Evolutionary conservation across 2,797 vertebrate genomes (phyloP).

Genomic region (Potorous gilbertii): DNA sequence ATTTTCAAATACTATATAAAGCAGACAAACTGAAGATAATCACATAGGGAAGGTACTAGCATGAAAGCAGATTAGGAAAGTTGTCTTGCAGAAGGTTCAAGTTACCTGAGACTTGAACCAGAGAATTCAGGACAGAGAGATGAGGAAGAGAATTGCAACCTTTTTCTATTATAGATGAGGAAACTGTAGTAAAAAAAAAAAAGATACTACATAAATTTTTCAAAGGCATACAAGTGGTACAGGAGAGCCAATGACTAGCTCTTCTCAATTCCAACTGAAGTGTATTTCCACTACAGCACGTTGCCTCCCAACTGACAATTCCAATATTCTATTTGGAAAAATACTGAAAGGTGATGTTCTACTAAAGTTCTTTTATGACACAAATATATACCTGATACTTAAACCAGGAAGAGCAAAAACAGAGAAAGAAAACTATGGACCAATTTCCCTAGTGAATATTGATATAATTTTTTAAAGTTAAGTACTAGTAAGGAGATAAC

Average conservation of each 20-base stretch:
- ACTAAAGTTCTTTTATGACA: too few species aligned
- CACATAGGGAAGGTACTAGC: background rate
- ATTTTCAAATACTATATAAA: background rate
- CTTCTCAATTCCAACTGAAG: background rate
- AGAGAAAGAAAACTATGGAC: background rate
- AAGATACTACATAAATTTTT: background rate
- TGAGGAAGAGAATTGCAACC: background rate
- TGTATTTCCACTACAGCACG: background rate
- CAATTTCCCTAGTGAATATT: background rate
- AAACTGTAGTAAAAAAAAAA: background rate
- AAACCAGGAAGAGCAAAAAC: background rate
- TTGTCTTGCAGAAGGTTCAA: background rate
- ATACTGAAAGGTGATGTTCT: too few species aligned
- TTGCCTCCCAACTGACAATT: slow-evolving; percentile 16
- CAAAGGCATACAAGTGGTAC: background rate
- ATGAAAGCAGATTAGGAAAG: background rate
- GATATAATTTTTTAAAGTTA: background rate
- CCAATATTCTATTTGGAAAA: too few species aligned
- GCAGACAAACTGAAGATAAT: background rate
- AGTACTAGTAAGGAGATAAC: background rate
- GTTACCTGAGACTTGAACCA: background rate
- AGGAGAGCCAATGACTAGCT: background rate
- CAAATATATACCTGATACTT: background rate
- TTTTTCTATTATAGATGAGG: background rate
- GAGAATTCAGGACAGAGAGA: background rate